phyloP scores from a whole-genome alignment of 2,113 vertebrate genomes.

The Mobula birostris region DNA sequence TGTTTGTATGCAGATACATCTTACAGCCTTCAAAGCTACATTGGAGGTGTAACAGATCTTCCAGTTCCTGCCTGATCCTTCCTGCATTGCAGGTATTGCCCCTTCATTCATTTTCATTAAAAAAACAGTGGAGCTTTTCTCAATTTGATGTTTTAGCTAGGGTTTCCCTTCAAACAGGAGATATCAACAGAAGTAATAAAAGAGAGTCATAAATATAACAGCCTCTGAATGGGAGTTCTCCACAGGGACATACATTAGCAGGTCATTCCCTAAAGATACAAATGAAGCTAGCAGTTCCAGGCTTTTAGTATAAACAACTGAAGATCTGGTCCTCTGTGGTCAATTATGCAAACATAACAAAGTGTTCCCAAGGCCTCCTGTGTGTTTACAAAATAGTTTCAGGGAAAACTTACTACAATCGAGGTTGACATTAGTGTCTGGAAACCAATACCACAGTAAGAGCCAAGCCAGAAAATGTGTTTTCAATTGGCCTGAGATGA shows the following conservation, averaged over 20 bases:
- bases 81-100: not conserved
- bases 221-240: not conserved
- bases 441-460: conserved; percentile 9
- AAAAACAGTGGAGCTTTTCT: not conserved
- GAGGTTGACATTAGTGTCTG: conserved; percentile 18
- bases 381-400: conserved; percentile 30
- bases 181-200: conserved; percentile 32
- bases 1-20: not conserved
- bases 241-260: not conserved
- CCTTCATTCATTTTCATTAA: not conserved
- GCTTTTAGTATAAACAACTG: not conserved
- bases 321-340: not conserved
- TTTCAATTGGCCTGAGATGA: conserved; percentile 30
- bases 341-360: conserved; percentile 32
- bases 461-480: conserved; percentile 20
- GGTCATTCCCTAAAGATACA: not conserved
- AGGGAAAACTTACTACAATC: conserved; percentile 28
- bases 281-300: not conserved
- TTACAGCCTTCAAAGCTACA: not conserved
- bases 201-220: not conserved
- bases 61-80: not conserved
- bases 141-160: not conserved
- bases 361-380: conserved; percentile 28
- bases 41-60: not conserved
- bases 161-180: conserved; percentile 22